Evolutionary conservation across 2,888 invertebrate genomes (phyloP).

Genomic region (Rhogogaster chlorosoma): DNA sequence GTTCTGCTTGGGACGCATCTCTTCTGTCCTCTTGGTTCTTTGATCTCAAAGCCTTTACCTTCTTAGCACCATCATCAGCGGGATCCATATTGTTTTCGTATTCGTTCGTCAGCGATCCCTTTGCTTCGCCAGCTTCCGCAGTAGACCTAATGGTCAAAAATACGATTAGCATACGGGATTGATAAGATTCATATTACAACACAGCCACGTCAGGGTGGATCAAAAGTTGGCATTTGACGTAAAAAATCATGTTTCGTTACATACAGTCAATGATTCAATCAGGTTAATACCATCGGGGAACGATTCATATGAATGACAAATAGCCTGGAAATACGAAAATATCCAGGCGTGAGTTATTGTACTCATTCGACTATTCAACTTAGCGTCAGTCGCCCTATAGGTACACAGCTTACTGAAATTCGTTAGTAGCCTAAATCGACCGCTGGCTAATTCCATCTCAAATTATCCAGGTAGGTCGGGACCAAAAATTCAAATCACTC

Average conservation of each 20-base stretch:
- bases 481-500: no score
- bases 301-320: no score
- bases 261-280: no score
- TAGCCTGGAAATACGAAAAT: no score
- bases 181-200: background rate
- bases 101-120: background rate
- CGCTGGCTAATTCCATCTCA: no score
- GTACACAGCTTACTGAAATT: no score
- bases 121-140: background rate
- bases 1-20: background rate
- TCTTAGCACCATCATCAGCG: constrained; percentile 38
- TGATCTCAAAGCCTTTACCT: constrained; percentile 40
- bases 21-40: background rate
- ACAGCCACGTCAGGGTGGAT: background rate
- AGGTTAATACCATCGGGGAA: no score
- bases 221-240: background rate
- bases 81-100: constrained; percentile 2
- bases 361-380: no score
- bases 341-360: no score
- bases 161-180: background rate
- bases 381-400: no score
- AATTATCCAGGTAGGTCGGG: no score
- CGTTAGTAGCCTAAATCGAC: no score
- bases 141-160: background rate
- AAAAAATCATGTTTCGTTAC: background rate